These are phyloP conservation scores for Ernsta delagoae DNA, from an alignment of 2,888 invertebrate species.

Conservation along the genomic window DNA sequence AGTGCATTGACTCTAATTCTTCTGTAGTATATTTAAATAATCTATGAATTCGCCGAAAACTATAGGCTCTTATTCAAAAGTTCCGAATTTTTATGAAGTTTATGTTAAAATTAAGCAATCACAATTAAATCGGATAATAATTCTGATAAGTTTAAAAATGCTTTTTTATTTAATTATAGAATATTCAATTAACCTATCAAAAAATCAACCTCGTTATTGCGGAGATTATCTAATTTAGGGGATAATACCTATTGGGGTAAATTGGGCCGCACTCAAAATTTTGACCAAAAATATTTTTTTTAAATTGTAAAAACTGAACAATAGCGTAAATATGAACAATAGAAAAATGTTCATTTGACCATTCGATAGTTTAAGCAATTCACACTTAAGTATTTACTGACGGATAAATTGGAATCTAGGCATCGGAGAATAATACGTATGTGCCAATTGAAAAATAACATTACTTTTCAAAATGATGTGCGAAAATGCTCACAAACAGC, in stretches of 20 bases:
- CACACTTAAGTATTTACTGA: neutral
- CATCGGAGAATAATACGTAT: conserved; percentile 8
- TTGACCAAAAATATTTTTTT: too few relatives aligned
- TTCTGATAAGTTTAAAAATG: too few relatives aligned
- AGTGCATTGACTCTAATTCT: neutral
- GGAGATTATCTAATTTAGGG: neutral
- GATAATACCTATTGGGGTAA: neutral
- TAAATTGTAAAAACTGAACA: neutral
- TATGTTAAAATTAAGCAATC: neutral
- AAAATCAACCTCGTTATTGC: too few relatives aligned
- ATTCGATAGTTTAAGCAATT: conserved; percentile 7
- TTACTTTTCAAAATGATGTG: conserved; percentile 18
- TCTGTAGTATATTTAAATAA: neutral
- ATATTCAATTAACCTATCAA: too few relatives aligned
- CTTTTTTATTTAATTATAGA: too few relatives aligned
- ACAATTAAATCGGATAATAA: too few relatives aligned
- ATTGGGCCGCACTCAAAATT: neutral
- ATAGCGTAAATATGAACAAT: neutral
- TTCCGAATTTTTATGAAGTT: neutral
- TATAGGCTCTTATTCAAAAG: neutral
- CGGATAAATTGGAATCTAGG: conserved; percentile 2
- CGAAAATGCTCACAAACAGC: conserved; percentile 21
- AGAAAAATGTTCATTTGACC: too few relatives aligned
- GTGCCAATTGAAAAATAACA: conserved; percentile 22
- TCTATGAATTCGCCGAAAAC: neutral